Conservation (phyloP, 2,113 vertebrate genomes). For the Ameiurus melas region DNA sequence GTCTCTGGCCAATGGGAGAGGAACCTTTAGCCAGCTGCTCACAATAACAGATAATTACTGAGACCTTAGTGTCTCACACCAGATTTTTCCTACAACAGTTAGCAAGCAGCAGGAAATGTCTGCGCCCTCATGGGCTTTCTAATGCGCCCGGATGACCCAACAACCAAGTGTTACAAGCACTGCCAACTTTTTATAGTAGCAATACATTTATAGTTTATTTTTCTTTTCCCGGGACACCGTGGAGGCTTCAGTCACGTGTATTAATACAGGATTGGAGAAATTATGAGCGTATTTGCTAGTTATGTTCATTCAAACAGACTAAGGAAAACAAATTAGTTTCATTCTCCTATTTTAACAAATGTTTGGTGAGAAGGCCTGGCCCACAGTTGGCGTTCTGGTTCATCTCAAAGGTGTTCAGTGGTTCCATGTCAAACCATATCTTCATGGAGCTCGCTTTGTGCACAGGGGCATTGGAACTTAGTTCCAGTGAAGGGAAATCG, state of each 20-base stretch:
- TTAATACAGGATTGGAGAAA: neutral
- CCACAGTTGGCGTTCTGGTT: neutral
- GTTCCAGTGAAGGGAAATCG: too few relatives aligned
- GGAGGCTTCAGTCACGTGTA: slow-evolving; percentile 13
- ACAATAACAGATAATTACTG: slow-evolving; percentile 56
- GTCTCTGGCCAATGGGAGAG: slow-evolving; percentile 9
- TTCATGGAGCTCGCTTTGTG: neutral
- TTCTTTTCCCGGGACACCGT: neutral
- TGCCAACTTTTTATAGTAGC: slow-evolving; percentile 22
- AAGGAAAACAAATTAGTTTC: neutral
- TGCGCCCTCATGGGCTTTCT: slow-evolving; percentile 38
- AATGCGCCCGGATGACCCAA: slow-evolving; percentile 35
- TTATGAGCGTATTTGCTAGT: neutral
- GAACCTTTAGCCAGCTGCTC: slow-evolving; percentile 48
- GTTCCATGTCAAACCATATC: neutral
- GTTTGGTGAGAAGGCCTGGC: neutral
- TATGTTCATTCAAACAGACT: neutral
- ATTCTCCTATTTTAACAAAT: neutral
- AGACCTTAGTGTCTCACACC: slow-evolving; percentile 55
- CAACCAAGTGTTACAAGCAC: slow-evolving; percentile 38
- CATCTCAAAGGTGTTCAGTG: neutral
- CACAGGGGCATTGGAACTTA: neutral
- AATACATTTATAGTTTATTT: neutral
- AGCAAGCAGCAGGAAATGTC: slow-evolving; percentile 50
- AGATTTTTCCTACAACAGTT: slow-evolving; percentile 49